Conservation (phyloP, 2,113 vertebrate species). For the Salvator merianae region DNA sequence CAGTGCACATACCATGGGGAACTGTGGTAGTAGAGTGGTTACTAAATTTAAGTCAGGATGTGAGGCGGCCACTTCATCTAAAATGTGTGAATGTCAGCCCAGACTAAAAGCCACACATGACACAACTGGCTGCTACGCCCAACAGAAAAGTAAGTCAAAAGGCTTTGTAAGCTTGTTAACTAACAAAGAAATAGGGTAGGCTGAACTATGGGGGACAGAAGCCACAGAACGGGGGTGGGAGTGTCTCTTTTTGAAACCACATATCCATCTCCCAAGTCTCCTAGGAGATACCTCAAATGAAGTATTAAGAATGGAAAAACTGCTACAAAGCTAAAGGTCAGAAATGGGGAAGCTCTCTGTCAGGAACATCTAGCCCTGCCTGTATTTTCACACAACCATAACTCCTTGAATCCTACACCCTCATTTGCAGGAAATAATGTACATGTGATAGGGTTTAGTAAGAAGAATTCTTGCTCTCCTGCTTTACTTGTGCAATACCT, state of each 20-base stretch:
- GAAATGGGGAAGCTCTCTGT: not conserved
- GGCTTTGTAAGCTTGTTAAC: too few species aligned
- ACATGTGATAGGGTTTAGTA: too few species aligned
- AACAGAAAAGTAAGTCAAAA: not conserved
- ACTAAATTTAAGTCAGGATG: not conserved
- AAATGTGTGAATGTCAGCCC: not conserved
- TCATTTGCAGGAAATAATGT: too few species aligned
- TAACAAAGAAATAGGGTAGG: not conserved
- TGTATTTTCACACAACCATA: too few species aligned
- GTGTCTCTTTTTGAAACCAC: not conserved
- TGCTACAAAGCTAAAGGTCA: not conserved
- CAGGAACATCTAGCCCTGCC: not conserved
- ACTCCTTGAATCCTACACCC: not conserved
- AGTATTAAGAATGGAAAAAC: not conserved
- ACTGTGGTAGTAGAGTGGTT: not conserved
- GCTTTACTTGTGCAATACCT: too few species aligned
- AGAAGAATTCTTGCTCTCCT: not conserved
- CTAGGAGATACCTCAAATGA: not conserved
- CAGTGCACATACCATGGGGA: not conserved
- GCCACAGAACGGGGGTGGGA: not conserved
- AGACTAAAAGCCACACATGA: not conserved
- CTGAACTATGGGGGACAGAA: too few species aligned
- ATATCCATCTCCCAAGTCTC: not conserved
- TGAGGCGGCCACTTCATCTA: not conserved
- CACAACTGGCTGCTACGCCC: not conserved